These are phyloP conservation scores for Pungitius pungitius DNA, from an alignment of 2,113 vertebrate species.

Conservation along the genomic window DNA sequence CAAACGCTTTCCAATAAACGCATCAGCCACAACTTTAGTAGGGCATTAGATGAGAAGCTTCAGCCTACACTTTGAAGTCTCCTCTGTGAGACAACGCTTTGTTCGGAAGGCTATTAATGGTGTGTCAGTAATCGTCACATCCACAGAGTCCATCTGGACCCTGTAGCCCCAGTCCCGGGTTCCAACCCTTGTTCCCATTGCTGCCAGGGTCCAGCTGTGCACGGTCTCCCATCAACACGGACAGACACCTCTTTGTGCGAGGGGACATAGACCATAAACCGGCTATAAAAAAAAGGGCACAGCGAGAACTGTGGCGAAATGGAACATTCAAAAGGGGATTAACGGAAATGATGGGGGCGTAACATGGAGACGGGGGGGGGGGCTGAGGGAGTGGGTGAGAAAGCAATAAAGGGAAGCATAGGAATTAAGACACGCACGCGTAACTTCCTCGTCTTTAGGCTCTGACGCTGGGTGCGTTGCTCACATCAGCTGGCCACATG, in stretches of 20 bases:
- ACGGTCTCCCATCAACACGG: slow-evolving; percentile 51
- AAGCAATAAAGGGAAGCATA: background rate
- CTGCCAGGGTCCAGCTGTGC: slow-evolving; percentile 64
- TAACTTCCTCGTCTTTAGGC: slow-evolving; percentile 16
- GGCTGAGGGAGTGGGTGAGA: background rate
- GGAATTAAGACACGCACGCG: slow-evolving; percentile 5
- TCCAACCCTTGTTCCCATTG: slow-evolving; percentile 51
- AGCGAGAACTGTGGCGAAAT: slow-evolving; percentile 28
- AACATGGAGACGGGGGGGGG: background rate
- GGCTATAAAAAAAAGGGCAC: slow-evolving; percentile 42
- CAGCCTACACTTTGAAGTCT: slow-evolving; percentile 1
- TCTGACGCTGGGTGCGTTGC: background rate
- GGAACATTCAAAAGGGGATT: slow-evolving; percentile 51
- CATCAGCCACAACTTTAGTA: slow-evolving; percentile 2
- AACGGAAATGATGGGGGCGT: slow-evolving; percentile 2
- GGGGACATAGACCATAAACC: slow-evolving; percentile 36
- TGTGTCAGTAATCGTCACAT: slow-evolving; percentile 25
- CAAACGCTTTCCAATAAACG: slow-evolving; percentile 21
- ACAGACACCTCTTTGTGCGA: slow-evolving; percentile 69
- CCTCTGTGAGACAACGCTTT: slow-evolving; percentile 8
- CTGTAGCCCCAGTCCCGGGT: slow-evolving; percentile 2
- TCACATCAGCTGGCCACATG: slow-evolving; percentile 50
- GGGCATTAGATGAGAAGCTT: slow-evolving; percentile 10
- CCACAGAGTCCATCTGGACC: slow-evolving; percentile 55
- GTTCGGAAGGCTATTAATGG: slow-evolving; percentile 38